phyloP scores from a whole-genome alignment of 2,797 vertebrate species.

The Poeciliopsis turneri region DNA sequence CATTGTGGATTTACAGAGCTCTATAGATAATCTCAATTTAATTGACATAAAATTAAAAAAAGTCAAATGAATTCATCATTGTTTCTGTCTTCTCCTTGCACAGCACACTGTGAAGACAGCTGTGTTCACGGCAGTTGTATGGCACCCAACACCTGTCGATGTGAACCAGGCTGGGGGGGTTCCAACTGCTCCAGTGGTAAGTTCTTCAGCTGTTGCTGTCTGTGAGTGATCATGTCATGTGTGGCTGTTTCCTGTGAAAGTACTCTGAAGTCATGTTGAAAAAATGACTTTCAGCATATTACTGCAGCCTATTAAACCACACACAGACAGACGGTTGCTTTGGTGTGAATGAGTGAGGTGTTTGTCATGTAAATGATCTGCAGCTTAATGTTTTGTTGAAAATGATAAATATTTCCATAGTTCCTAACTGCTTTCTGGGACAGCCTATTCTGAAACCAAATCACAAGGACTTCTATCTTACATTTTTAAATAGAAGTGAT shows the following conservation, averaged over 20 bases:
- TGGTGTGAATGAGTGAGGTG: not conserved
- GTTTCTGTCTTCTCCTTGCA: slow-evolving; percentile 50
- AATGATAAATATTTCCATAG: not conserved
- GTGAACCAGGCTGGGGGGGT: slow-evolving; percentile 98
- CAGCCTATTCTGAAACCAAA: not conserved
- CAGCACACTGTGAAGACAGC: slow-evolving; percentile 94
- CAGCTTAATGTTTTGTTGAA: not conserved
- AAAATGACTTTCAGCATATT: slow-evolving; percentile 47
- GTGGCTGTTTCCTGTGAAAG: slow-evolving; percentile 49
- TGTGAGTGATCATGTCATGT: slow-evolving; percentile 30
- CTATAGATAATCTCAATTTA: not conserved
- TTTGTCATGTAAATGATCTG: not conserved
- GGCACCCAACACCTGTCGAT: slow-evolving; percentile 99
- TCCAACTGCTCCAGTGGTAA: slow-evolving; percentile 98
- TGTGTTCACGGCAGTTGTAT: slow-evolving; percentile 94
- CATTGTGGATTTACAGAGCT: not conserved
- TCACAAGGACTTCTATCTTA: not conserved
- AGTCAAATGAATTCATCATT: not conserved
- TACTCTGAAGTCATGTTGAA: slow-evolving; percentile 28
- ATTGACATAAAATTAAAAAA: not conserved
- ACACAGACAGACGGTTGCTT: not conserved
- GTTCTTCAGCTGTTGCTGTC: slow-evolving; percentile 84
- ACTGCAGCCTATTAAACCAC: slow-evolving; percentile 10
- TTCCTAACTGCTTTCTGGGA: not conserved
- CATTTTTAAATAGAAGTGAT: not conserved